These are phyloP conservation scores for Drosophila anomelani DNA, from an alignment of 2,888 invertebrate species.

Conservation along the genomic window DNA sequence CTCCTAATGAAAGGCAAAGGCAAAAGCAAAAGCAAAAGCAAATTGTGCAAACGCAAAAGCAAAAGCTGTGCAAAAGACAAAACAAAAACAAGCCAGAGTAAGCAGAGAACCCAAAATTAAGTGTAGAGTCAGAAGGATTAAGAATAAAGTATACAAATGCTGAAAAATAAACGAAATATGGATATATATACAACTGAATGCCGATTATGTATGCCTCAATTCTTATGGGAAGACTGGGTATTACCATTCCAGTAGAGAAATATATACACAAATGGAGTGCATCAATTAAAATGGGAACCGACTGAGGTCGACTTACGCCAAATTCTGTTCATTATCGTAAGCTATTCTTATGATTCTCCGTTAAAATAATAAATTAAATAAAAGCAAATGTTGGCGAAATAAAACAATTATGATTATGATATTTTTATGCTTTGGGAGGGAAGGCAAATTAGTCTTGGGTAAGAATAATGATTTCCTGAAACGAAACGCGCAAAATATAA, in stretches of 20 bases:
- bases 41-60: constrained; percentile 40
- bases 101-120: constrained; percentile 31
- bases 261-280: background rate
- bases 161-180: constrained; percentile 59
- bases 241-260: background rate
- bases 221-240: constrained; percentile 9
- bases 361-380: background rate
- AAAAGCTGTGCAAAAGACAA: constrained; percentile 45
- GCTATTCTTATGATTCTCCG: constrained; percentile 7
- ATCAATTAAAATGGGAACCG: background rate
- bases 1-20: constrained; percentile 44
- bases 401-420: background rate
- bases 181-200: constrained; percentile 37
- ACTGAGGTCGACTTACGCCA: constrained; percentile 2
- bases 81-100: constrained; percentile 48
- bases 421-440: background rate
- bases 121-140: constrained; percentile 3
- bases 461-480: background rate
- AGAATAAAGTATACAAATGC: constrained; percentile 18
- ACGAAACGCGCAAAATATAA: background rate
- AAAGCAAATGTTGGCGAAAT: constrained; percentile 11
- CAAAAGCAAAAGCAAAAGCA: constrained; percentile 41
- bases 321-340: constrained; percentile 14
- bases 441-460: too few relatives aligned
- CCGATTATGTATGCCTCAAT: constrained; percentile 4